Evolutionary conservation across 2,113 vertebrate genomes (phyloP).

Genomic region (Seriola rivoliana): DNA sequence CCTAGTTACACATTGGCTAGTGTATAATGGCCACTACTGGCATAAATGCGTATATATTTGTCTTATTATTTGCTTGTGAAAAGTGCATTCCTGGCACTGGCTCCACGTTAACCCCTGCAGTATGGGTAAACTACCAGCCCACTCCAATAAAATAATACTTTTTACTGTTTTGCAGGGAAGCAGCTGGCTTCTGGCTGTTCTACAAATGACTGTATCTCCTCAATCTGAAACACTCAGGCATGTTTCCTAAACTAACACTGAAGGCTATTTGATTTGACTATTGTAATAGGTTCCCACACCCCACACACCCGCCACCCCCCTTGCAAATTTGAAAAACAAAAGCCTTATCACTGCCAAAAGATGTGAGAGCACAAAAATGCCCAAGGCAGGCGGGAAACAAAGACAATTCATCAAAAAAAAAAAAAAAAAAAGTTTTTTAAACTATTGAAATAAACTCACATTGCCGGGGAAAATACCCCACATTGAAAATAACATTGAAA

Average conservation of each 20-base stretch:
- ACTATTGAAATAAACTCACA: neutral
- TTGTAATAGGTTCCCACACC: slow-evolving; percentile 68
- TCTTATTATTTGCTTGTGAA: slow-evolving; percentile 9
- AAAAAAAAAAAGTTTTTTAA: slow-evolving; percentile 33
- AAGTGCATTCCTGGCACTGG: slow-evolving; percentile 4
- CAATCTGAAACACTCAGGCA: slow-evolving; percentile 65
- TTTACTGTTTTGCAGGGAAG: slow-evolving; percentile 64
- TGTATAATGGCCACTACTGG: slow-evolving; percentile 2
- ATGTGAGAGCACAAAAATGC: slow-evolving; percentile 56
- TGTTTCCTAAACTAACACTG: slow-evolving; percentile 59
- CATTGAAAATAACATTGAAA: too few relatives aligned
- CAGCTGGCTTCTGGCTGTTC: slow-evolving; percentile 57
- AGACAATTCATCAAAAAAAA: slow-evolving; percentile 44
- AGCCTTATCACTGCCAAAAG: slow-evolving; percentile 70
- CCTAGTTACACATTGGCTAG: slow-evolving; percentile 66
- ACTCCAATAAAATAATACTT: slow-evolving; percentile 70
- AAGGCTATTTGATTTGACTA: slow-evolving; percentile 71
- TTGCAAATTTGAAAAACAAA: slow-evolving; percentile 72
- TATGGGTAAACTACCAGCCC: slow-evolving; percentile 46
- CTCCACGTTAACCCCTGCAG: slow-evolving; percentile 45
- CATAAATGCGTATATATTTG: neutral
- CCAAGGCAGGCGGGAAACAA: slow-evolving; percentile 70
- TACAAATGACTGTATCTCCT: slow-evolving; percentile 42
- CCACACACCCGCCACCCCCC: slow-evolving; percentile 9
- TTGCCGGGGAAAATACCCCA: too few relatives aligned